These are phyloP conservation scores for Pachyrhynchus sulphureomaculatus DNA, from an alignment of 1,140 invertebrate genomes.

Conservation along the genomic window DNA sequence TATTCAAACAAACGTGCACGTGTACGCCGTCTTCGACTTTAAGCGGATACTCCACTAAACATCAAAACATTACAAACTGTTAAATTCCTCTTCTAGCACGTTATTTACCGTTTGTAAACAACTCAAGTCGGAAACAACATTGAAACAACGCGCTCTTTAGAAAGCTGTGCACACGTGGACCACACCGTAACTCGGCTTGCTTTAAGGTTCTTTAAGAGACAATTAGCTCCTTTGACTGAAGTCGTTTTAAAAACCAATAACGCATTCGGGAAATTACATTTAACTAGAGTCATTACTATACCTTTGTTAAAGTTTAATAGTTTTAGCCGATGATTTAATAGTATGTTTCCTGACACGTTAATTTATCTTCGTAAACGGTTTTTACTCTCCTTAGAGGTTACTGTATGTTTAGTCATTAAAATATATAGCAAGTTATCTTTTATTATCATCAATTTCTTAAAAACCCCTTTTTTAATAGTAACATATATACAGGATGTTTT, in stretches of 20 bases:
- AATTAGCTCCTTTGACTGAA: conserved; percentile 21
- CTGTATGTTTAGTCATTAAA: too few relatives aligned
- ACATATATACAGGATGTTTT: too few relatives aligned
- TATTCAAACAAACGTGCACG: too few relatives aligned
- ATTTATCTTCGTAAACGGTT: too few relatives aligned
- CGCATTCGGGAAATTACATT: conserved; percentile 17
- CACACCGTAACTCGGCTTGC: conserved; percentile 28
- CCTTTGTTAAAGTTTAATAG: conserved; percentile 16
- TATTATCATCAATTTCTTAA: too few relatives aligned
- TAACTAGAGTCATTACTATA: too few relatives aligned
- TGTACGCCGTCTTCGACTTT: background rate
- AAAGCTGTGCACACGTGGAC: conserved; percentile 38
- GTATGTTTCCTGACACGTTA: background rate
- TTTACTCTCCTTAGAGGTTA: too few relatives aligned
- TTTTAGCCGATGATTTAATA: background rate
- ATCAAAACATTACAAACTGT: conserved; percentile 19
- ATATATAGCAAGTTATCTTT: too few relatives aligned
- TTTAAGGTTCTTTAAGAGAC: conserved; percentile 25
- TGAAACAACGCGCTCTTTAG: conserved; percentile 31
- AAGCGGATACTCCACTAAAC: background rate
- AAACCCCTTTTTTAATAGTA: too few relatives aligned
- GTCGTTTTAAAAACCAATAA: conserved; percentile 15
- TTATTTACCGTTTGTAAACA: conserved; percentile 34
- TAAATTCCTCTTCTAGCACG: conserved; percentile 10
- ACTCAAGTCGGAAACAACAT: conserved; percentile 31